Conservation (phyloP, 92 coral and sea anemone genomes). For the Umimayanthus kanabou region DNA sequence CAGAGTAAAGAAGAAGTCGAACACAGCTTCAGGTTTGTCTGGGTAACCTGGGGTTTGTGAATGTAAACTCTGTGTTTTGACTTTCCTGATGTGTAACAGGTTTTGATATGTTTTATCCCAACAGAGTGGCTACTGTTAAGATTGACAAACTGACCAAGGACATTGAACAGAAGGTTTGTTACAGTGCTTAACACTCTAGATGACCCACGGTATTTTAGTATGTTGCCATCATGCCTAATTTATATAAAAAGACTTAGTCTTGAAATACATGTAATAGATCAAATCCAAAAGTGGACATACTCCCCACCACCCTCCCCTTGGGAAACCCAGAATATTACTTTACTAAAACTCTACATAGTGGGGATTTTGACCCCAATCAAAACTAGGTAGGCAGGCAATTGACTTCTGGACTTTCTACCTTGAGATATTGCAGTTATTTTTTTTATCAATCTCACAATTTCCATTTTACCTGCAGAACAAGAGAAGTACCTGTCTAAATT, state of each 20-base stretch:
- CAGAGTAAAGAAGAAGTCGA: slow-evolving; percentile 87
- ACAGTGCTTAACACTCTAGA: neutral
- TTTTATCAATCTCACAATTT: no score
- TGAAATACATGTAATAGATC: no score
- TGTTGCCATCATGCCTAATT: no score
- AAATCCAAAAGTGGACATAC: no score
- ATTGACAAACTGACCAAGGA: slow-evolving; percentile 91
- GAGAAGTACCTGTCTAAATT: neutral
- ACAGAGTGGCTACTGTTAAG: slow-evolving; percentile 75
- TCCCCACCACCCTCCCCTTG: neutral
- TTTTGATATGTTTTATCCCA: neutral
- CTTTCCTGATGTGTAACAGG: neutral
- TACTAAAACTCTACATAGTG: no score
- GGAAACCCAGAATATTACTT: neutral
- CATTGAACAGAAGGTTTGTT: slow-evolving; percentile 81
- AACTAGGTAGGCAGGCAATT: no score
- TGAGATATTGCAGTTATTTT: no score
- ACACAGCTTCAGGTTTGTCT: slow-evolving; percentile 76
- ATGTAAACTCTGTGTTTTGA: neutral
- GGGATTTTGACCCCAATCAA: no score
- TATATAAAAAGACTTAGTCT: no score
- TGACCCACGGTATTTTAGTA: neutral
- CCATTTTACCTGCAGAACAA: no score
- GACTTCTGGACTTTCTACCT: no score
- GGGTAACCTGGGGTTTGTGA: neutral